phyloP scores from a whole-genome alignment of 2,888 invertebrate genomes.

The Vesta saturnalis region DNA sequence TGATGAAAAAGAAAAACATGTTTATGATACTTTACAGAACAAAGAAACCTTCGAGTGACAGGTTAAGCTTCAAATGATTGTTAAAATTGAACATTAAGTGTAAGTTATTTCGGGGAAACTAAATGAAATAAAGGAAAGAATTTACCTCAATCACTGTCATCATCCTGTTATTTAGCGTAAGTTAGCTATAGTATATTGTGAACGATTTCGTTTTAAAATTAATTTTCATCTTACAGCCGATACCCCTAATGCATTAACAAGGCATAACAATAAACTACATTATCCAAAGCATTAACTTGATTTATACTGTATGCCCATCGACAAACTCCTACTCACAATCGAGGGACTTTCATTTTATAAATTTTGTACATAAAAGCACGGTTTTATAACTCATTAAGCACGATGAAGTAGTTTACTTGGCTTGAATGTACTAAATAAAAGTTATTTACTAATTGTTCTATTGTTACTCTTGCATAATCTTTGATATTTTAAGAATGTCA shows the following conservation, averaged over 20 bases:
- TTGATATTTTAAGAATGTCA: not conserved
- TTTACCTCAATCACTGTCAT: no score
- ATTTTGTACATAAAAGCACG: not conserved
- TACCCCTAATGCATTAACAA: not conserved
- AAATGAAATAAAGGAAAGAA: no score
- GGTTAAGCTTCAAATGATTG: no score
- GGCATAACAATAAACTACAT: constrained; percentile 6
- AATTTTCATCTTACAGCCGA: not conserved
- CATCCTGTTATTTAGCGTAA: not conserved
- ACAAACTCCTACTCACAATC: not conserved
- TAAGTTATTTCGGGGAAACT: no score
- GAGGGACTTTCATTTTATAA: constrained; percentile 1
- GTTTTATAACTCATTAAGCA: not conserved
- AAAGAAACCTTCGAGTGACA: no score
- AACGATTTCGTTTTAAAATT: not conserved
- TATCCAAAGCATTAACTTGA: constrained; percentile 11
- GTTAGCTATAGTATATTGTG: not conserved
- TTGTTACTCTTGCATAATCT: not conserved
- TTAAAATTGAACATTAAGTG: no score
- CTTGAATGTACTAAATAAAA: not conserved
- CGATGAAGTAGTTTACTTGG: not conserved
- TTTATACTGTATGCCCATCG: constrained; percentile 3
- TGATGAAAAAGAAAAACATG: no score
- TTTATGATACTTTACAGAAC: no score
- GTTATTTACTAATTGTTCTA: not conserved